These are phyloP conservation scores for Sapayoa aenigma DNA, from an alignment of 2,113 vertebrate genomes.

Conservation along the genomic window DNA sequence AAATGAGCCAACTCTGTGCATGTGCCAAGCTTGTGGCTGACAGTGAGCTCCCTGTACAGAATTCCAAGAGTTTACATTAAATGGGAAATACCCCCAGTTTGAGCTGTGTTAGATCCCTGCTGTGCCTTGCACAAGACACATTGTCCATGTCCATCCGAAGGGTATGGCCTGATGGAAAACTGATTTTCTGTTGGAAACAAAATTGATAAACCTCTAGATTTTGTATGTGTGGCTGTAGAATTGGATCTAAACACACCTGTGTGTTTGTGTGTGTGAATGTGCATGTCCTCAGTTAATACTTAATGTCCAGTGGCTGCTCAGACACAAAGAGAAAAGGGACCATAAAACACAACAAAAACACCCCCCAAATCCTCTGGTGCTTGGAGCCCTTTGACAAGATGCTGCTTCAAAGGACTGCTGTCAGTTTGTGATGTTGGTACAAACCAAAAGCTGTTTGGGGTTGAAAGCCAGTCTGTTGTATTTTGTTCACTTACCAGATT, in stretches of 20 bases:
- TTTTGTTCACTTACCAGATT: neutral
- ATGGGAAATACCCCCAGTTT: accelerated
- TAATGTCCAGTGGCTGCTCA: neutral
- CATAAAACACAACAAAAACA: neutral
- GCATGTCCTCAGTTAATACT: accelerated
- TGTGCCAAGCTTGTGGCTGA: neutral
- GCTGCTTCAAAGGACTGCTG: neutral
- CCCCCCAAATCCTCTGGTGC: accelerated
- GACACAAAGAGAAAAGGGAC: neutral
- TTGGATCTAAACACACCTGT: accelerated
- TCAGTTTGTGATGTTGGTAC: neutral
- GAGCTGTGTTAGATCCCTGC: neutral
- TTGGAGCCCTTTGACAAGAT: neutral
- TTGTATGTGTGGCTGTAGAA: accelerated
- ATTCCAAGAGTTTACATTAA: neutral
- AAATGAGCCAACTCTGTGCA: accelerated
- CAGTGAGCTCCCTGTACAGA: neutral
- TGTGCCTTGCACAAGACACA: neutral
- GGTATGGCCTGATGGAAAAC: accelerated
- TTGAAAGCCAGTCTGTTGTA: neutral
- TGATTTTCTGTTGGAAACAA: accelerated
- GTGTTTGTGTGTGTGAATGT: accelerated
- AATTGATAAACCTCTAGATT: accelerated
- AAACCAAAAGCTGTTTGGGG: neutral
- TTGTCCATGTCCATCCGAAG: accelerated